Evolutionary conservation across 2,888 invertebrate genomes (phyloP), one percentile per base, ranked within the genome.

Genomic region (Agrotis ipsilon): DNA sequence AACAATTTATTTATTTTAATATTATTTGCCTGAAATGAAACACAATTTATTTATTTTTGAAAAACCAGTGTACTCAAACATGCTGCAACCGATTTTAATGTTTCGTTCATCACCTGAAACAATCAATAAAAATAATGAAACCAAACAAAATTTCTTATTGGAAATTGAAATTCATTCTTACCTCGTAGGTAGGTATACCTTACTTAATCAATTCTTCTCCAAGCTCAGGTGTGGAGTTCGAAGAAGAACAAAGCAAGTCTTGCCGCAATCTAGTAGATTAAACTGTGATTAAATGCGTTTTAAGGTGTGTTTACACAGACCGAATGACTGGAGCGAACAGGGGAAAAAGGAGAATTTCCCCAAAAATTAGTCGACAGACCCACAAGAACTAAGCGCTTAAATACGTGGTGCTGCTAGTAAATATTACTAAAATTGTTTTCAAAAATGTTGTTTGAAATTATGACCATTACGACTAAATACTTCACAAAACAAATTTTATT

Each of bases 281-380:
- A 90, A 91, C 86, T 84, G 89, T 90, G 92, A 92, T 92, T 92
- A 92, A 93, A 92, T 92, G 92, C 84, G 88, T 91, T 91, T 89
- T 89, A 88, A 65, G 81, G 73, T 65, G 55, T 43, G 54, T 71
- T 7, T 52, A 55, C 69, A 82, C 59, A 2, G 27, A 18, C 13
- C 4, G 18, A 60, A 32, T 24, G 21, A 52, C 24, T 72, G 18
- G 43, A 16, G 21, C 18, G 11, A 19, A 21, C 3, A 55, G 24
- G 13, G 32, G 7, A 43, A 7, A 32, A n/a, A 54, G 5, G 14
- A 4, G 32, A 32, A 32, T 7, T 32, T 7, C 7, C 1, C 5
- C 32, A 32, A 32, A 32, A 32, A 32, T 32, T 7, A 32, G 32
- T 7, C 7, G 32, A 27, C 27, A 27, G 27, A 5, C 27, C 27